phyloP scores from a whole-genome alignment of 2,113 vertebrate species.

The Coregonus clupeaformis region DNA sequence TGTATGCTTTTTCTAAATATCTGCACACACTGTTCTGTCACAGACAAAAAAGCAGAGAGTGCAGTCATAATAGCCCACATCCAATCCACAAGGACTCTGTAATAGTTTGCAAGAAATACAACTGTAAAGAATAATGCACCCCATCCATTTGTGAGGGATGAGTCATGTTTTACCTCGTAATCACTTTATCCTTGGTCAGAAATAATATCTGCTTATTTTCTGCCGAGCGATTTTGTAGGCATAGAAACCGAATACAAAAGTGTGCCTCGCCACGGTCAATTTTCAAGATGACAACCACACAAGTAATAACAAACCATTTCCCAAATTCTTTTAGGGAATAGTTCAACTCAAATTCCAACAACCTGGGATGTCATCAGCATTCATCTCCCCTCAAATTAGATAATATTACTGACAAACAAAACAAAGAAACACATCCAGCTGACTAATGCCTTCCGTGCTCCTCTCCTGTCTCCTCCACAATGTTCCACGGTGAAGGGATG shows the following conservation, averaged over 20 bases:
- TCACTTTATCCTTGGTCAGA: neutral
- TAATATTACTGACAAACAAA: conserved; percentile 66
- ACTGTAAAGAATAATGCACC: no score
- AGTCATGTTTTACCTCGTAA: neutral
- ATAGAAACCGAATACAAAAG: neutral
- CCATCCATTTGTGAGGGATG: no score
- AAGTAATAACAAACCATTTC: conserved; percentile 23
- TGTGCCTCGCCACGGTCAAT: neutral
- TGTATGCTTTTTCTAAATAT: no score
- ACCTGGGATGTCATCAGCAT: conserved; percentile 47
- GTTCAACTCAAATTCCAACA: conserved; percentile 37
- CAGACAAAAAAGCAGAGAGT: no score
- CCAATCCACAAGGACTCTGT: neutral
- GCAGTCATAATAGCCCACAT: no score
- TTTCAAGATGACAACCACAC: neutral
- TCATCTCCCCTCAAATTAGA: conserved; percentile 49
- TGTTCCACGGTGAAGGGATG: conserved; percentile 56
- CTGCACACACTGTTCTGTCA: no score
- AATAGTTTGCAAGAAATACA: neutral
- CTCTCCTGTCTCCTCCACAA: conserved; percentile 54
- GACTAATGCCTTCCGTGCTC: conserved; percentile 72
- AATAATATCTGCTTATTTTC: neutral
- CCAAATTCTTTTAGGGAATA: conserved; percentile 30
- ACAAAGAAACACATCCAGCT: conserved; percentile 61
- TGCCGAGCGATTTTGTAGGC: neutral